Evolutionary conservation across 2,797 vertebrate genomes (phyloP).

Genomic region (Mastacembelus armatus): DNA sequence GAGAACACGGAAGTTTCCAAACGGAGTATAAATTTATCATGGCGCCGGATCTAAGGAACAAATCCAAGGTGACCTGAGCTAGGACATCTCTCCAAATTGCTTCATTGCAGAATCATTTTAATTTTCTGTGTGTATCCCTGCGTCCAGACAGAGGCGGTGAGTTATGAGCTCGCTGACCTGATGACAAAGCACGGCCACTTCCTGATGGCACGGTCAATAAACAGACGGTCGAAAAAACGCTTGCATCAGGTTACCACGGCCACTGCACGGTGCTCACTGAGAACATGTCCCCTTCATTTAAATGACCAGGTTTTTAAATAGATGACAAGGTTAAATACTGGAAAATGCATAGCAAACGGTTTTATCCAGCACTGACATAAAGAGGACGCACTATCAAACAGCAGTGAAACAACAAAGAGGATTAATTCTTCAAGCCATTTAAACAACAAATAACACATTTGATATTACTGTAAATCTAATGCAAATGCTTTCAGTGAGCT

Average conservation of each 20-base stretch:
- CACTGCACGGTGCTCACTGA: slow-evolving; percentile 38
- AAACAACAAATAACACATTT: too few species aligned
- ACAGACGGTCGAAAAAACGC: slow-evolving; percentile 69
- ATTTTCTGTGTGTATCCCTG: slow-evolving; percentile 71
- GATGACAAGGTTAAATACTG: slow-evolving; percentile 49
- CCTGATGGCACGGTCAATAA: slow-evolving; percentile 77
- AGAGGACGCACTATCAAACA: neutral
- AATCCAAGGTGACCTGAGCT: slow-evolving; percentile 75
- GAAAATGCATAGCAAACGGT: slow-evolving; percentile 31
- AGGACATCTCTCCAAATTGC: slow-evolving; percentile 74
- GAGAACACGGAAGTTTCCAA: slow-evolving; percentile 50
- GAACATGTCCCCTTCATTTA: slow-evolving; percentile 39
- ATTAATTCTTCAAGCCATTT: neutral
- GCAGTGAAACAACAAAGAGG: neutral
- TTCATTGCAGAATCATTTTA: slow-evolving; percentile 81
- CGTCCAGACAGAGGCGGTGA: slow-evolving; percentile 61
- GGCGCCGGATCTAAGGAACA: slow-evolving; percentile 48
- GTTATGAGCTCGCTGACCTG: slow-evolving; percentile 78
- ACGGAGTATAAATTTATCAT: slow-evolving; percentile 62
- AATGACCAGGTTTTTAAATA: slow-evolving; percentile 28
- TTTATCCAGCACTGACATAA: slow-evolving; percentile 11
- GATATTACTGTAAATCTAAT: too few species aligned
- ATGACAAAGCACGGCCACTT: slow-evolving; percentile 81
- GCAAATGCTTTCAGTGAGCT: too few species aligned
- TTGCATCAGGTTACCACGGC: slow-evolving; percentile 42